phyloP scores from a whole-genome alignment of 1,140 invertebrate species.

The Ceratitis capitata region DNA sequence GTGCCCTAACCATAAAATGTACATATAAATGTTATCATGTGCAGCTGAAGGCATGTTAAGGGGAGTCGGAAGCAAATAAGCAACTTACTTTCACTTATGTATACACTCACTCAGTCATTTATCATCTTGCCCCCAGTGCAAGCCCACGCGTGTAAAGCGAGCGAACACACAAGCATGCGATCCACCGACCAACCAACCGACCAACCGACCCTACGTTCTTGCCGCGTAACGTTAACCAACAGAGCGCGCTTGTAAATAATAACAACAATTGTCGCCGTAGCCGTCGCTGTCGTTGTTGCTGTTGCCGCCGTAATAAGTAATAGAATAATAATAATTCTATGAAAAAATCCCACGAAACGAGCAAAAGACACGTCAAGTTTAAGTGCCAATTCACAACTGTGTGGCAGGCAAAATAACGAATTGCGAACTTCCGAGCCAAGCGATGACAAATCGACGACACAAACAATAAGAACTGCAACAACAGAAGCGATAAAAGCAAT shows the following conservation, averaged over 20 bases:
- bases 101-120: neutral
- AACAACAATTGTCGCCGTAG: neutral
- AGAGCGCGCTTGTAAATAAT: neutral
- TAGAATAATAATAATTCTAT: neutral
- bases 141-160: neutral
- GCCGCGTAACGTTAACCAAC: neutral
- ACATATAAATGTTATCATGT: neutral
- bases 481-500: neutral
- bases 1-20: too few species aligned
- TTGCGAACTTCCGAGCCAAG: neutral
- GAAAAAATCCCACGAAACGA: slow-evolving; percentile 38
- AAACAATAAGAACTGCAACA: neutral
- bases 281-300: too few species aligned
- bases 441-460: slow-evolving; percentile 20
- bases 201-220: too few species aligned
- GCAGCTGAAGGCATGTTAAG: neutral
- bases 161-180: neutral
- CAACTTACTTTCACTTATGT: neutral
- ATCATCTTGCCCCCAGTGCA: neutral
- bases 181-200: neutral
- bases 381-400: slow-evolving; percentile 28
- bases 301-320: too few species aligned
- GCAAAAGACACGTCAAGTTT: slow-evolving; percentile 43
- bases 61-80: neutral
- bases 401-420: slow-evolving; percentile 3